These are phyloP conservation scores for Crossaster papposus DNA, from an alignment of 53 echinoderm and acorn worm species.

Conservation along the genomic window DNA sequence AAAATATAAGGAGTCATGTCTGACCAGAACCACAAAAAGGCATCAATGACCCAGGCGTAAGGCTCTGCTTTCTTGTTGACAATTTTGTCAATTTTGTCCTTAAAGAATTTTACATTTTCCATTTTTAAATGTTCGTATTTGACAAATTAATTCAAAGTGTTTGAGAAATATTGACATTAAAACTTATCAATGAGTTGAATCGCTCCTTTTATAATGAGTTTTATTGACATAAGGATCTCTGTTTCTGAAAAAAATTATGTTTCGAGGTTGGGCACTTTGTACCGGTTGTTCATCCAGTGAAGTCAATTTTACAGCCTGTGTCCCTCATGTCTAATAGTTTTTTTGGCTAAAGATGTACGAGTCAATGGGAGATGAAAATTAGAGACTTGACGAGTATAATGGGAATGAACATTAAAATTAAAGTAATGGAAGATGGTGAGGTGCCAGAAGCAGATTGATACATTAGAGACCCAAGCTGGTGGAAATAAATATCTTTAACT, in stretches of 20 bases:
- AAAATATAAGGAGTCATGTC: constrained; percentile 16
- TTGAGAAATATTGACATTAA: constrained; percentile 36
- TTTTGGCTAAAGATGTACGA: neutral
- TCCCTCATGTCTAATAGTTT: neutral
- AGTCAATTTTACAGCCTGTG: constrained; percentile 44
- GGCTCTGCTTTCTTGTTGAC: constrained; percentile 5
- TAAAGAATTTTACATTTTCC: constrained; percentile 49
- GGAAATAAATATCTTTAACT: constrained; percentile 31
- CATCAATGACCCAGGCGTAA: constrained; percentile 12
- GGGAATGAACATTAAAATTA: constrained; percentile 16
- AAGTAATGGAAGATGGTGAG: neutral
- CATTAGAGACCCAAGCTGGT: constrained; percentile 38
- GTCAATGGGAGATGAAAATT: constrained; percentile 4
- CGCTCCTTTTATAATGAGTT: constrained; percentile 35
- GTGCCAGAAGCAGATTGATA: neutral
- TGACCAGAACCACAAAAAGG: constrained; percentile 3
- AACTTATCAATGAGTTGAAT: constrained; percentile 5
- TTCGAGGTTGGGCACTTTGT: neutral
- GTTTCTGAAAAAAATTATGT: neutral
- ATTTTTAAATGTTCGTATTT: constrained; percentile 59
- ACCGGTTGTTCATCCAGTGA: constrained; percentile 11
- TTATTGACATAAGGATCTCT: neutral
- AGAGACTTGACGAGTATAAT: neutral
- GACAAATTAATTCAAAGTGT: constrained; percentile 46
- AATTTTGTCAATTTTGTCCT: constrained; percentile 30